These are phyloP conservation scores for Chauna torquata DNA, from an alignment of 2,113 vertebrate genomes.

Conservation along the genomic window DNA sequence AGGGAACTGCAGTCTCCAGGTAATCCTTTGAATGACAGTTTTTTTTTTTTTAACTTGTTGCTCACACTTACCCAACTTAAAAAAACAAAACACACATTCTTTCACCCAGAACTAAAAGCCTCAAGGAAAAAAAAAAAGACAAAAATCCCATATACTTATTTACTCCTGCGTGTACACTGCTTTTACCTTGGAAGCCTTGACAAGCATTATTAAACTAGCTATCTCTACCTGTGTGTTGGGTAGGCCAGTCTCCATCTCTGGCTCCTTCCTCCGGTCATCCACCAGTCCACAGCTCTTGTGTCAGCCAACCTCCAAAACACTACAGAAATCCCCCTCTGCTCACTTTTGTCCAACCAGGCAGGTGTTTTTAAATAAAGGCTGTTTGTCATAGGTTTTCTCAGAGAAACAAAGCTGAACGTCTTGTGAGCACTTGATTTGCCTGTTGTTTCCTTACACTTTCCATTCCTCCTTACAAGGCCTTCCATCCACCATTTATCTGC, in stretches of 20 bases:
- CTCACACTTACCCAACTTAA: not conserved
- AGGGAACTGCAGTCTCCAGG: not conserved
- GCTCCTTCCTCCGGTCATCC: not conserved
- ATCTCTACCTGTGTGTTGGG: too few relatives aligned
- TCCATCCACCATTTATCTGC: not conserved
- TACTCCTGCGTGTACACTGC: not conserved
- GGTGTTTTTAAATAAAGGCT: not conserved
- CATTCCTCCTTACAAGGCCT: not conserved
- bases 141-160: not conserved
- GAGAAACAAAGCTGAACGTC: not conserved
- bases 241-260: not conserved
- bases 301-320: not conserved
- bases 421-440: not conserved
- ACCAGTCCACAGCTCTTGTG: not conserved
- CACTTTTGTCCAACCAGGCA: not conserved
- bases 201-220: not conserved
- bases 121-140: not conserved
- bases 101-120: not conserved
- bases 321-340: not conserved
- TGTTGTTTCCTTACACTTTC: not conserved
- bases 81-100: not conserved
- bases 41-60: not conserved
- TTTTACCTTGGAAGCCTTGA: not conserved
- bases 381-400: not conserved
- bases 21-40: not conserved